These are phyloP conservation scores for Pterocles gutturalis DNA, from an alignment of 2,113 vertebrate genomes.

Conservation along the genomic window DNA sequence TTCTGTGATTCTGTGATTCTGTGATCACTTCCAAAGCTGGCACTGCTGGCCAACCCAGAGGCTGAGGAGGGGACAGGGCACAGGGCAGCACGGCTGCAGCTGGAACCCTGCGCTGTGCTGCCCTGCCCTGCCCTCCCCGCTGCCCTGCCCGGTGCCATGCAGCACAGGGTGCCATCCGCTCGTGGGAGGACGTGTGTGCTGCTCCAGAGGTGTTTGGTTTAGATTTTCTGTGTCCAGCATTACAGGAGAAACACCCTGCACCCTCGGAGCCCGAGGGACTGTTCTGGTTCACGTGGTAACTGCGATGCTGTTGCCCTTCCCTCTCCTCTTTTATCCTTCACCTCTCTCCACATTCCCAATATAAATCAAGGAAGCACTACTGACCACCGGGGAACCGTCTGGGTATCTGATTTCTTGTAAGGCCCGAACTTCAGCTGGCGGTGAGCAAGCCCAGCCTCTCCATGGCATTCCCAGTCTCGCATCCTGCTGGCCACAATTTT, in stretches of 20 bases:
- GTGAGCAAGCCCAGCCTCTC: neutral
- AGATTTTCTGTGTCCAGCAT: neutral
- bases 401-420: neutral
- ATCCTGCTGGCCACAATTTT: neutral
- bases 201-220: neutral
- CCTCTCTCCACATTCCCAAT: neutral
- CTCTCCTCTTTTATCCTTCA: neutral
- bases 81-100: rapidly evolving
- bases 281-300: neutral
- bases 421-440: neutral
- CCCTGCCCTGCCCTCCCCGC: neutral
- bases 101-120: too few species aligned
- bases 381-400: neutral
- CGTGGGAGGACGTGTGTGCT: rapidly evolving
- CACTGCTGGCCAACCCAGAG: neutral
- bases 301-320: neutral
- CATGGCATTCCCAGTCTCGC: neutral
- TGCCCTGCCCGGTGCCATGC: neutral
- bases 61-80: neutral
- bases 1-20: too few species aligned
- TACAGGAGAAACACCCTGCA: neutral
- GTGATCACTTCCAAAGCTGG: neutral
- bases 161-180: rapidly evolving
- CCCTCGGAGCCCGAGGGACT: rapidly evolving
- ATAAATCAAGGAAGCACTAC: neutral